Conservation (phyloP, 2,888 invertebrate species). For the Ophraella communa region DNA sequence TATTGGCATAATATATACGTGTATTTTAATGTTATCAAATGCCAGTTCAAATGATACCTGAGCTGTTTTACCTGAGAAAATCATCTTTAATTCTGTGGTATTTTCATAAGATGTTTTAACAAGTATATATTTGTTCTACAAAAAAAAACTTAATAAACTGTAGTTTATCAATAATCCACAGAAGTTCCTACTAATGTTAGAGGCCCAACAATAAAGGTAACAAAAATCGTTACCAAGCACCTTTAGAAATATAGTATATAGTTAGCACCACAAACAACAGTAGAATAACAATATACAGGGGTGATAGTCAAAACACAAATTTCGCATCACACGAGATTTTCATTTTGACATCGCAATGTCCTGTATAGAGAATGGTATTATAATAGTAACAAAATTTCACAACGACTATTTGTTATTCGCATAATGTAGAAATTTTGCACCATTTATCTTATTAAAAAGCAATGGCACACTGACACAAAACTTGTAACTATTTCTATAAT, state of each 20-base stretch:
- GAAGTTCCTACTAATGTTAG: conserved; percentile 35
- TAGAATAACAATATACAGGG: conserved; percentile 33
- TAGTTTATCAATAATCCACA: conserved; percentile 24
- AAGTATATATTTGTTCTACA: conserved; percentile 25
- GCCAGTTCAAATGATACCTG: conserved; percentile 49
- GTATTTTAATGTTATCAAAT: conserved; percentile 32
- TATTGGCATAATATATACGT: conserved; percentile 38
- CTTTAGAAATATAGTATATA: conserved; percentile 34
- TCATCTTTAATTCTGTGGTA: conserved; percentile 39
- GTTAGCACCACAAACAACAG: conserved; percentile 39
- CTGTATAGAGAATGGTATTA: conserved; percentile 21
- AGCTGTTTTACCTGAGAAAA: conserved; percentile 60
- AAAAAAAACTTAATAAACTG: conserved; percentile 10
- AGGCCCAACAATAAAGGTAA: conserved; percentile 37
- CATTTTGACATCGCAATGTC: conserved; percentile 12
- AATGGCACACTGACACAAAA: conserved; percentile 61
- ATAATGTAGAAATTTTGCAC: conserved; percentile 17
- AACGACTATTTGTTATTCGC: background rate
- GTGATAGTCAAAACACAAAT: conserved; percentile 18
- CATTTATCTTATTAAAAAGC: conserved; percentile 39
- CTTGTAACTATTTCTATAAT: conserved; percentile 36
- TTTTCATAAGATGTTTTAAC: conserved; percentile 46
- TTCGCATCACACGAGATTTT: background rate
- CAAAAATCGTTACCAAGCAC: conserved; percentile 39
- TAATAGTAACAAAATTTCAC: conserved; percentile 22